phyloP scores from a whole-genome alignment of 2,888 invertebrate genomes.

The Polylopha cassiicola region DNA sequence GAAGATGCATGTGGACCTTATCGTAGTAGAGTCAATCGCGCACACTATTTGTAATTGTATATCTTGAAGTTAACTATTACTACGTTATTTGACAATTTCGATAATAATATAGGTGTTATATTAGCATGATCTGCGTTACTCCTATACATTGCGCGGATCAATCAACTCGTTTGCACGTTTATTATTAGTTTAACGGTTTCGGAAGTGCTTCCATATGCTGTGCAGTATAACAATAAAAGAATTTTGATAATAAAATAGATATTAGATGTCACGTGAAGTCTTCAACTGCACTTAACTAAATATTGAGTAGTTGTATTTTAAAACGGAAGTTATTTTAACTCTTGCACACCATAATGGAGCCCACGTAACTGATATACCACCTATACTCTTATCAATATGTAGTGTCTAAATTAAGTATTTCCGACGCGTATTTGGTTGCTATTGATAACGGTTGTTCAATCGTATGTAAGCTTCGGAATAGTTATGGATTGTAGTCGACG shows the following conservation, averaged over 20 bases:
- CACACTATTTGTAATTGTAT: neutral
- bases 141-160: constrained; percentile 15
- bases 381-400: constrained; percentile 28
- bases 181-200: constrained; percentile 21
- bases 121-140: constrained; percentile 33
- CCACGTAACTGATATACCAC: constrained; percentile 37
- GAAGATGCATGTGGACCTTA: no score
- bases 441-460: no score
- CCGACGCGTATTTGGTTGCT: no score
- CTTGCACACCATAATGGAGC: neutral
- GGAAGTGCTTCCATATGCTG: constrained; percentile 44
- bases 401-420: neutral
- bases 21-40: constrained; percentile 2
- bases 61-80: no score
- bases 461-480: no score
- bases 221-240: constrained; percentile 39
- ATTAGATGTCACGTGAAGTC: no score
- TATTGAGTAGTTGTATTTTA: no score
- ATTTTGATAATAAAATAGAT: constrained; percentile 7
- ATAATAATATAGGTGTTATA: constrained; percentile 52
- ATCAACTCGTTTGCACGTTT: constrained; percentile 10
- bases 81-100: no score
- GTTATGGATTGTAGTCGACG: no score
- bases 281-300: no score
- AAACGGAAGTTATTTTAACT: no score